Conservation (phyloP, 2,113 vertebrate species). For the Silurus asotus region DNA sequence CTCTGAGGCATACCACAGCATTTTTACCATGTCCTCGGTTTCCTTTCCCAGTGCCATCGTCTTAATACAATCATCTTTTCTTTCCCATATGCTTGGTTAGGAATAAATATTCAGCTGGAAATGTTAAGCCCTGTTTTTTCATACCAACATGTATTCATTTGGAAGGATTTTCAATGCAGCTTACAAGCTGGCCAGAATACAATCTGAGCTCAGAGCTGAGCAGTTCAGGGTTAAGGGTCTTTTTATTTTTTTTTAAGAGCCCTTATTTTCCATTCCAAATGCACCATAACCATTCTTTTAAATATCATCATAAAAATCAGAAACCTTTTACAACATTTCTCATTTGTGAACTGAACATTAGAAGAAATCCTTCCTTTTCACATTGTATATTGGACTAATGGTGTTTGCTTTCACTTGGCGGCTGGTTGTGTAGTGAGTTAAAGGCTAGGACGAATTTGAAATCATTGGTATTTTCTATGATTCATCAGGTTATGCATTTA, state of each 20-base stretch:
- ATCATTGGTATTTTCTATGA: constrained; percentile 25
- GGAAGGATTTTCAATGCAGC: neutral
- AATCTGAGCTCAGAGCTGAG: constrained; percentile 14
- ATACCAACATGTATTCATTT: neutral
- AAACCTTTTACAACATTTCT: neutral
- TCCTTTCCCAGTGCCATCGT: neutral
- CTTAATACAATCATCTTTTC: neutral
- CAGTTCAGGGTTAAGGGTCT: constrained; percentile 7
- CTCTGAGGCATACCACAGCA: neutral
- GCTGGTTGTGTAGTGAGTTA: neutral
- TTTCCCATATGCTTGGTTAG: neutral
- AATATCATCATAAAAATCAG: neutral
- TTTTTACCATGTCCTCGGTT: neutral
- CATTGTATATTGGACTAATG: no score
- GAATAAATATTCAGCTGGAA: neutral
- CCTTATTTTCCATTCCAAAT: neutral
- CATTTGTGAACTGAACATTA: neutral
- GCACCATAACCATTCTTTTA: neutral
- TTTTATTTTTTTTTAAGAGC: neutral
- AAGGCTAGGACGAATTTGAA: constrained; percentile 15
- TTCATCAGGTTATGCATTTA: constrained; percentile 79
- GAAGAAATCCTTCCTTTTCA: neutral
- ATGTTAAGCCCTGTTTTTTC: neutral
- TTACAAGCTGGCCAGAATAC: constrained; percentile 4
- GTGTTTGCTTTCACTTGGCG: neutral